Conservation (phyloP, 2,113 vertebrate species). For the Numenius arquata region DNA sequence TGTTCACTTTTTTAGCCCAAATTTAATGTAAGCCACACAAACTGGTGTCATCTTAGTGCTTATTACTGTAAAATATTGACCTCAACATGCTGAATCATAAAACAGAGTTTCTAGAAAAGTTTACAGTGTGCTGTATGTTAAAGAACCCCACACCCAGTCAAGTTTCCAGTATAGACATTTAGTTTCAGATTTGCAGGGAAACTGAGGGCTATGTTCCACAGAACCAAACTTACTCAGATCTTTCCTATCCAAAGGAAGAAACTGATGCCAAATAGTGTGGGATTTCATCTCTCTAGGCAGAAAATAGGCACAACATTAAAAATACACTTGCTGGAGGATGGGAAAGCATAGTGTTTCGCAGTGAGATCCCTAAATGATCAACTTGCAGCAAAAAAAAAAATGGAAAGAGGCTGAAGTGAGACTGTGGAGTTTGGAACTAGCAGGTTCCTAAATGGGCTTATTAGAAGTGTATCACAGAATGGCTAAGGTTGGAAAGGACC, state of each 20-base stretch:
- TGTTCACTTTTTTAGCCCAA: background rate
- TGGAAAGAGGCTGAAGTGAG: background rate
- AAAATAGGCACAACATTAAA: background rate
- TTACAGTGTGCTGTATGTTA: background rate
- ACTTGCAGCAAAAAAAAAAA: background rate
- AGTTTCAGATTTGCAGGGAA: background rate
- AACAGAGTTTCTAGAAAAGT: background rate
- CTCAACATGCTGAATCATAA: conserved; percentile 34
- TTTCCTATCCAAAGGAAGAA: background rate
- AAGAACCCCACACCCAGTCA: background rate
- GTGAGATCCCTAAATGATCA: background rate
- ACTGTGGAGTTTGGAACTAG: background rate
- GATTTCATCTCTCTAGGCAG: background rate
- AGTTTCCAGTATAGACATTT: background rate
- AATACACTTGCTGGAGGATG: background rate
- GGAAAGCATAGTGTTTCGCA: background rate
- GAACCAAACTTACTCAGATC: background rate
- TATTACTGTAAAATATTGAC: conserved; percentile 36
- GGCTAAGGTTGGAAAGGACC: background rate
- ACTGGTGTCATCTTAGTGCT: background rate
- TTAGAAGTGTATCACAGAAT: background rate
- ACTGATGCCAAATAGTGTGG: background rate
- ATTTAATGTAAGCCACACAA: conserved; percentile 8
- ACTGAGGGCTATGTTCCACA: background rate
- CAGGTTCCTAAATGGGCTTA: background rate